These are phyloP conservation scores for Sarcophilus harrisii DNA, from an alignment of 2,797 vertebrate genomes.

Conservation along the genomic window DNA sequence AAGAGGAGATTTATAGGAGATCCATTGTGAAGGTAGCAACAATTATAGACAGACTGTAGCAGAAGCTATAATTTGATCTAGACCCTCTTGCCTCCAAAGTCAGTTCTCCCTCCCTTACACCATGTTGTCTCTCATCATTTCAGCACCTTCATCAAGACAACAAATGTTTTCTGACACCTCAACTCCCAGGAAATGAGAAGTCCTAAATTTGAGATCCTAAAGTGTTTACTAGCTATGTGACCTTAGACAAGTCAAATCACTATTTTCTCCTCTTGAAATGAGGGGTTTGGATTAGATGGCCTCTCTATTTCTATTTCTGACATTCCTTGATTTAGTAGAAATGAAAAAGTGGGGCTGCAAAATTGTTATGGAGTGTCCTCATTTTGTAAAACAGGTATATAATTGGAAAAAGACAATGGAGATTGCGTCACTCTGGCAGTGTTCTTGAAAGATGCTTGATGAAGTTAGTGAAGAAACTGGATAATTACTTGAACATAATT, in stretches of 20 bases:
- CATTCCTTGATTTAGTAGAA: not conserved
- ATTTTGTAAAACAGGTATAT: not conserved
- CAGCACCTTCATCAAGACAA: not conserved
- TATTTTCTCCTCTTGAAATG: not conserved
- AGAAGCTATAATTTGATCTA: not conserved
- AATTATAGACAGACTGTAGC: not conserved
- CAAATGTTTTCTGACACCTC: not conserved
- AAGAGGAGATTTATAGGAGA: not conserved
- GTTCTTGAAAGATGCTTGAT: not conserved
- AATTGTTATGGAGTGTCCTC: not conserved
- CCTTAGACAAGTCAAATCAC: not conserved
- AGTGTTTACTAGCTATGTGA: not conserved
- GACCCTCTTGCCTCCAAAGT: not conserved
- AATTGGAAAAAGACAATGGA: not conserved
- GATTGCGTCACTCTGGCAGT: not conserved
- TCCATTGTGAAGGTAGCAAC: not conserved
- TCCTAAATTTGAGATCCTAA: not conserved
- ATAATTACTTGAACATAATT: not conserved
- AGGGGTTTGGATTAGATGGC: not conserved
- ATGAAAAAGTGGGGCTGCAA: not conserved
- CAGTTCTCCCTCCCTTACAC: not conserved
- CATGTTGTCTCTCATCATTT: not conserved
- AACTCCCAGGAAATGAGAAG: not conserved
- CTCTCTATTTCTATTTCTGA: not conserved
- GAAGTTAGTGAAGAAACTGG: not conserved